phyloP scores from a whole-genome alignment of 2,113 vertebrate genomes.

The Tympanuchus pallidicinctus region DNA sequence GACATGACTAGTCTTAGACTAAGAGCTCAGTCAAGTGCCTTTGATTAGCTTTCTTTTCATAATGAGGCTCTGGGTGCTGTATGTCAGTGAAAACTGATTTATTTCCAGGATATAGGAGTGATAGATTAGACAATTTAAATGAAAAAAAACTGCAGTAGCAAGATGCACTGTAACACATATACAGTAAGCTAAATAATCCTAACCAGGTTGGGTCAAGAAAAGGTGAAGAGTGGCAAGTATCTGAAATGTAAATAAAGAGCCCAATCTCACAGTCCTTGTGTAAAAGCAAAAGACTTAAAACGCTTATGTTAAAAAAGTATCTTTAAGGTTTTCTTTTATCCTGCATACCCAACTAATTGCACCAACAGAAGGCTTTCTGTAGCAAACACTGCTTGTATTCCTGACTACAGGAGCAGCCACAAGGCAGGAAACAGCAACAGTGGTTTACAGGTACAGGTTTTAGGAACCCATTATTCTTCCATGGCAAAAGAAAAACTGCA shows the following conservation, averaged over 20 bases:
- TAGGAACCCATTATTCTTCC: neutral
- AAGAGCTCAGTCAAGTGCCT: neutral
- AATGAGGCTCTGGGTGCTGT: neutral
- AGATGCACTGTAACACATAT: neutral
- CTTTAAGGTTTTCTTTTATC: neutral
- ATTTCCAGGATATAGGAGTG: neutral
- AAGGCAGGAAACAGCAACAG: neutral
- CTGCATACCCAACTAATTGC: neutral
- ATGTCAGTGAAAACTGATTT: neutral
- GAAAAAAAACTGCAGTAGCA: neutral
- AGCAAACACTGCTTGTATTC: neutral
- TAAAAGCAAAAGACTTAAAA: neutral
- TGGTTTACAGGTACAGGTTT: neutral
- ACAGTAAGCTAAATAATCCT: neutral
- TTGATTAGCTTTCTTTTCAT: neutral
- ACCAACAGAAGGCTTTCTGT: neutral
- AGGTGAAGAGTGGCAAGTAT: neutral
- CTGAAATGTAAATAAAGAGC: neutral
- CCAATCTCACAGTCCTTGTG: neutral
- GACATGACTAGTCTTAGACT: neutral
- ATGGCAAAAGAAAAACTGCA: neutral
- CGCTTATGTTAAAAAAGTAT: neutral
- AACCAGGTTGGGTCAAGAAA: neutral
- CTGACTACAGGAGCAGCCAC: neutral
- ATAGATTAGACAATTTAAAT: neutral